Conservation (phyloP, 2,113 vertebrate species). For the Chloebia gouldiae region DNA sequence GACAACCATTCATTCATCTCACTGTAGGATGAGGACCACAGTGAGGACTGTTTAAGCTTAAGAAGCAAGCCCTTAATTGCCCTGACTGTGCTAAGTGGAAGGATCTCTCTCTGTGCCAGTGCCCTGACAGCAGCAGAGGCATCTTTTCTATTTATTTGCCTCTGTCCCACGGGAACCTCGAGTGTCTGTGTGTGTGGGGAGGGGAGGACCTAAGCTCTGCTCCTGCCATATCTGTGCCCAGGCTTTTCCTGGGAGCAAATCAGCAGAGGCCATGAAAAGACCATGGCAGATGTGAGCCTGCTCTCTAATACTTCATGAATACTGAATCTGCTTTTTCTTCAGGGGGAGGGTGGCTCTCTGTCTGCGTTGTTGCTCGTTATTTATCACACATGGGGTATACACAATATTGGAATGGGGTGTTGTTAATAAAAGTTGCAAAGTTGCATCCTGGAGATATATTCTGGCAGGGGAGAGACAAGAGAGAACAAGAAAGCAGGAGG, state of each 20-base stretch:
- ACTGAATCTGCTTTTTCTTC: not conserved
- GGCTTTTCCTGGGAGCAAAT: constrained; percentile 5
- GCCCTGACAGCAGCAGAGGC: not conserved
- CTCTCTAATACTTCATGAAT: constrained; percentile 5
- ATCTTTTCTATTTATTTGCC: not conserved
- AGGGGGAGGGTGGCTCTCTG: not conserved
- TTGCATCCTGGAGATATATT: not conserved
- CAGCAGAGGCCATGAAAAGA: constrained; percentile 14
- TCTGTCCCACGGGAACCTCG: not conserved
- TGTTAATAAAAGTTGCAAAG: not conserved
- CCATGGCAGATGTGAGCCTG: constrained; percentile 10
- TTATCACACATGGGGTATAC: not conserved
- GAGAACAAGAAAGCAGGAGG: not conserved
- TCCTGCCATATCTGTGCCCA: not conserved
- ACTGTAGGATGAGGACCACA: not conserved
- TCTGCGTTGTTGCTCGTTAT: not conserved
- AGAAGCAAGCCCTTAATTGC: not conserved
- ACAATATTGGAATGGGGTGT: not conserved
- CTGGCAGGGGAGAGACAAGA: not conserved
- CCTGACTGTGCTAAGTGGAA: not conserved
- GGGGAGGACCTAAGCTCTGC: not conserved
- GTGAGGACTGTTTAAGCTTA: not conserved
- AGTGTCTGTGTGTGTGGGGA: not conserved
- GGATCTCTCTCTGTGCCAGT: not conserved
- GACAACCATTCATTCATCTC: not conserved